These are phyloP conservation scores for Ashinkailepas kermadecensis DNA, from an alignment of 2,888 invertebrate species.

Conservation along the genomic window DNA sequence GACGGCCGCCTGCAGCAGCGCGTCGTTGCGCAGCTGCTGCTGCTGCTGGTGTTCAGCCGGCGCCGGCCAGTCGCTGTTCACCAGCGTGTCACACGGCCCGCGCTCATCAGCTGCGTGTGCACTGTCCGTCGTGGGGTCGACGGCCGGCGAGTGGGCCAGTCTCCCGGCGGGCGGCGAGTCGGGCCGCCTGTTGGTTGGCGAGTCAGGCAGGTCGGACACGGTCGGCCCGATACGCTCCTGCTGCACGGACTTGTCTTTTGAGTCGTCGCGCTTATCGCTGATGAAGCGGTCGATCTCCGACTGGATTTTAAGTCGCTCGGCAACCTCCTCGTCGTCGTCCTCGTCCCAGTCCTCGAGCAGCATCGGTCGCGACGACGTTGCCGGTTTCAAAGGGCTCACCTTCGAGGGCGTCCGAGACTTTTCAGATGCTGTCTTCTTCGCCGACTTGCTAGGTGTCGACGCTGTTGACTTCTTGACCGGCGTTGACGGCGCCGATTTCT, in stretches of 20 bases:
- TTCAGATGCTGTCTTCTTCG: not conserved
- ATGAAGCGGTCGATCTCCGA: conserved; percentile 5
- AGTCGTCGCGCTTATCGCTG: not conserved
- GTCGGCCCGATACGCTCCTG: not conserved
- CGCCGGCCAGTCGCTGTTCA: not conserved
- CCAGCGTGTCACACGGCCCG: too few species aligned
- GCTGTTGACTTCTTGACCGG: not conserved
- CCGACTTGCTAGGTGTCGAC: not conserved
- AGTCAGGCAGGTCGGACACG: too few species aligned
- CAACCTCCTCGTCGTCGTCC: conserved; percentile 15
- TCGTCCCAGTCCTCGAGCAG: conserved; percentile 15
- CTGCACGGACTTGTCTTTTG: not conserved
- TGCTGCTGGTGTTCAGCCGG: not conserved
- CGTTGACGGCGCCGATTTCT: not conserved
- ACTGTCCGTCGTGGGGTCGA: too few species aligned
- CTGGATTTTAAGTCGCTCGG: not conserved
- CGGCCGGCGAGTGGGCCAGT: too few species aligned
- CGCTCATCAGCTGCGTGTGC: not conserved
- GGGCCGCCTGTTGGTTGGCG: too few species aligned
- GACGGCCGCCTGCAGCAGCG: conserved; percentile 14
- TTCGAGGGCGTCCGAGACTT: not conserved
- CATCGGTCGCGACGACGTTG: not conserved
- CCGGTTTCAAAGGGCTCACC: not conserved
- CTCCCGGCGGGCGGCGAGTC: too few species aligned
- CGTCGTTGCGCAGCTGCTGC: not conserved